phyloP scores from a whole-genome alignment of 1,140 invertebrate species.

The Saccostrea glomerata region DNA sequence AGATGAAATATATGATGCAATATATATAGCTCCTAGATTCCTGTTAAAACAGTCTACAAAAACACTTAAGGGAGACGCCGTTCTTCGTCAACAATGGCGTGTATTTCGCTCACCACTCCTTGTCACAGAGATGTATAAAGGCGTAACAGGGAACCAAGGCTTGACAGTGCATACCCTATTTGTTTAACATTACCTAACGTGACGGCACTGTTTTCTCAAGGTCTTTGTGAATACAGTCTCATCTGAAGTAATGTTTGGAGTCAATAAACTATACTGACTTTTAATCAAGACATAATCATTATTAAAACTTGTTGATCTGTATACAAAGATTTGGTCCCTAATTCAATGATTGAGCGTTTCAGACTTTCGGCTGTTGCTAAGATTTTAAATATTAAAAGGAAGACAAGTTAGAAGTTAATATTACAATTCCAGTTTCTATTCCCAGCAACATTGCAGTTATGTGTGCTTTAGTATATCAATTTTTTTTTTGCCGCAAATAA shows the following conservation, averaged over 20 bases:
- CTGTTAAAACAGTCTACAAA: constrained; percentile 3
- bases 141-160: not conserved
- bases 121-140: not conserved
- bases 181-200: constrained; percentile 17
- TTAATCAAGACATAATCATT: constrained; percentile 1
- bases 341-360: not conserved
- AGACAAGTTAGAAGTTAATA: no score
- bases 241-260: not conserved
- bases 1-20: not conserved
- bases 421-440: no score
- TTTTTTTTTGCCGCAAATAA: no score
- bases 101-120: constrained; percentile 3
- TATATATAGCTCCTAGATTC: not conserved
- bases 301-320: not conserved
- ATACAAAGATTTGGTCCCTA: not conserved
- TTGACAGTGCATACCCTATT: not conserved
- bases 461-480: no score
- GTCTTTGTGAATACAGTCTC: not conserved
- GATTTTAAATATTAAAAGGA: no score
- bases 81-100: not conserved
- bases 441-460: no score
- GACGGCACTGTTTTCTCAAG: not conserved
- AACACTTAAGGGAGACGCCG: not conserved
- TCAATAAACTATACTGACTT: not conserved
- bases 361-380: not conserved